Evolutionary conservation across 2,888 invertebrate genomes (phyloP).

Genomic region (Resseliella maxima): DNA sequence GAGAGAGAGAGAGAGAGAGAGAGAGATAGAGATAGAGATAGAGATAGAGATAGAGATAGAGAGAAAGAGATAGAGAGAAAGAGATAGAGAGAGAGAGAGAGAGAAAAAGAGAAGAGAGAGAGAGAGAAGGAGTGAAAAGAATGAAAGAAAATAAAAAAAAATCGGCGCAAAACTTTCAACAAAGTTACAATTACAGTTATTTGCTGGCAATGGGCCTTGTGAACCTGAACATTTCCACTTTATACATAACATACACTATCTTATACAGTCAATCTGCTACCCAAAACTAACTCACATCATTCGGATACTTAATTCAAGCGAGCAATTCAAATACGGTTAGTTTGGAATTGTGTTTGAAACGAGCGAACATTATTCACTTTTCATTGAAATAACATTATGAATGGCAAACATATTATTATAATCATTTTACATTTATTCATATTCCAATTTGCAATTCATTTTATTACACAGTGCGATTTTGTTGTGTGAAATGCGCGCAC

Average conservation of each 20-base stretch:
- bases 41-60: too few species aligned
- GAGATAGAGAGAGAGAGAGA: too few species aligned
- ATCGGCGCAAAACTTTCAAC: neutral
- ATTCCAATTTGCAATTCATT: constrained; percentile 50
- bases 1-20: too few species aligned
- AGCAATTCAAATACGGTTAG: constrained; percentile 47
- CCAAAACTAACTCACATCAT: neutral
- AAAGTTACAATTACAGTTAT: constrained; percentile 41
- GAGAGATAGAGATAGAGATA: too few species aligned
- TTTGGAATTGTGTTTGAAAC: constrained; percentile 12
- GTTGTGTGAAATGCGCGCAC: neutral
- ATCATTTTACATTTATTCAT: constrained; percentile 48
- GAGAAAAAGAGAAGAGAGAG: too few species aligned
- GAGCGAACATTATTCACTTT: constrained; percentile 37
- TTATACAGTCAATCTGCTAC: neutral
- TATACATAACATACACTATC: neutral
- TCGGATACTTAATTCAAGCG: neutral
- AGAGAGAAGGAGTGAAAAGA: too few species aligned
- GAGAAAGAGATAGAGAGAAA: neutral
- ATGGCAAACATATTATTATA: constrained; percentile 49
- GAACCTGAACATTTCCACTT: neutral
- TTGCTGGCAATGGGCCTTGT: neutral
- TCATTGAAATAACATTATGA: constrained; percentile 48
- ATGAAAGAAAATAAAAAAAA: neutral
- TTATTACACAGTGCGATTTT: neutral